Base-by-base conservation (phyloP, 2,888 invertebrate genomes). In the Tetramorium bicarinatum region DNA sequence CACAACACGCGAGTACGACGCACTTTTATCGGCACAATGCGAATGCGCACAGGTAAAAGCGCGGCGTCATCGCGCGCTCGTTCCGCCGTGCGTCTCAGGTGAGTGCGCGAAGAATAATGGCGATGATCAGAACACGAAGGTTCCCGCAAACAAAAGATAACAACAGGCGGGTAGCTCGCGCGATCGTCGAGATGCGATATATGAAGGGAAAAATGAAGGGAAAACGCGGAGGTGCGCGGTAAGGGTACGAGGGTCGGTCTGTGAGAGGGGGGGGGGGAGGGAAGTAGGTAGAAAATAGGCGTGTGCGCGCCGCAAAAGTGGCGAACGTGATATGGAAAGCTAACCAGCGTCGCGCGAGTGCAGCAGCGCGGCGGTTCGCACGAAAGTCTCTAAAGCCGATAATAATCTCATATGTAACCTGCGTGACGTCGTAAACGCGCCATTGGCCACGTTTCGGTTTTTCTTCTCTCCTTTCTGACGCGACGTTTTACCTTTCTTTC, bases 371-470 rank as follows among this genome's bases (percentile, higher is more conserved):
- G 72, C 72, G 59, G 59, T 61, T 80, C 82, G 80, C 84, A 85
- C 86, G 87, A 84, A 84, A 56, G 76, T 75, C 72, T 72, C 54
- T 69, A 67, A 82, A 83, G 83, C 85, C 87, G 86, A 85, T 88
- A 90, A 89, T 93, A 93, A 93, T 93, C 92, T 93, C 93, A 93
- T 91, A 88, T 89, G 92, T 93, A 93, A 93, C 93, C 88, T 89
- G 89, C 88, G 91, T 91, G 92, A 91, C 86, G 75, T 86, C 66
- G 87, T 83, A 83, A 86, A 89, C 87, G 86, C 86, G 85, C 87
- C 86, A 74, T 84, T 82, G 76, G 74, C 64, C 82, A 69, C 76
- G 79, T 81, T 74, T 61, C 79, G 79, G 79, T 86, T 88, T 74
- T 84, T 64, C 38, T 41, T 9, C 84, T 38, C 34, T 84, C 66